Evolutionary conservation across 2,888 invertebrate species (phyloP).

Genomic region (Melieria omissa): DNA sequence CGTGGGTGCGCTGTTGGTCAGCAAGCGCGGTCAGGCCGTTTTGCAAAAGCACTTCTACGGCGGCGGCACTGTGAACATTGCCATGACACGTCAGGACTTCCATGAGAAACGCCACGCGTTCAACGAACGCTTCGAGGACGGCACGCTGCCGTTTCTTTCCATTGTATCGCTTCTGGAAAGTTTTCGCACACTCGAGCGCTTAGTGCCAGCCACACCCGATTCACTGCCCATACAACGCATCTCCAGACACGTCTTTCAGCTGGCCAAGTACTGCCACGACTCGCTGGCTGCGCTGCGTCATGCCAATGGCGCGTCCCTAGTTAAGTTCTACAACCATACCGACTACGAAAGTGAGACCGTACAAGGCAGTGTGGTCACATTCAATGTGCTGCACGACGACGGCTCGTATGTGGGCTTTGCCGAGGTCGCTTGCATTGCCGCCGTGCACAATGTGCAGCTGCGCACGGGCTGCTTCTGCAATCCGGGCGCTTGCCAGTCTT

Average conservation of each 20-base stretch:
- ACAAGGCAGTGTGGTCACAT: slow-evolving; percentile 90
- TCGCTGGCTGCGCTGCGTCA: slow-evolving; percentile 75
- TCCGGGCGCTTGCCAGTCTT: slow-evolving; percentile 91
- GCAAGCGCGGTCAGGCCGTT: slow-evolving; percentile 66
- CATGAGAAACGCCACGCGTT: slow-evolving; percentile 77
- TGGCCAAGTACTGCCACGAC: slow-evolving; percentile 79
- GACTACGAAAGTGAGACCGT: slow-evolving; percentile 71
- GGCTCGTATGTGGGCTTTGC: slow-evolving; percentile 88
- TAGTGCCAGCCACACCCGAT: slow-evolving; percentile 69
- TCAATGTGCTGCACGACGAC: slow-evolving; percentile 83
- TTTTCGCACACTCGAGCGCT: slow-evolving; percentile 76
- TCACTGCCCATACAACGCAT: slow-evolving; percentile 73
- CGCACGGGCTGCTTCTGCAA: slow-evolving; percentile 98
- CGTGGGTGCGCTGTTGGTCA: slow-evolving; percentile 86
- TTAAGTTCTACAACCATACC: slow-evolving; percentile 79
- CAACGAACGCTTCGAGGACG: slow-evolving; percentile 92
- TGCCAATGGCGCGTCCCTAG: slow-evolving; percentile 76
- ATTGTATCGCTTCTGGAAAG: slow-evolving; percentile 86
- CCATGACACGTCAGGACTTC: slow-evolving; percentile 77
- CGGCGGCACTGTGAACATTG: slow-evolving; percentile 92
- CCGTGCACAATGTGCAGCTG: slow-evolving; percentile 84
- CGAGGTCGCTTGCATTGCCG: slow-evolving; percentile 91
- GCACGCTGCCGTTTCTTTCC: slow-evolving; percentile 87
- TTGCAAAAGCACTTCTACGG: slow-evolving; percentile 82
- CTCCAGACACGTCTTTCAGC: slow-evolving; percentile 78